Base-by-base conservation (phyloP, 2,888 invertebrate genomes). In the Adelphocoris suturalis region DNA sequence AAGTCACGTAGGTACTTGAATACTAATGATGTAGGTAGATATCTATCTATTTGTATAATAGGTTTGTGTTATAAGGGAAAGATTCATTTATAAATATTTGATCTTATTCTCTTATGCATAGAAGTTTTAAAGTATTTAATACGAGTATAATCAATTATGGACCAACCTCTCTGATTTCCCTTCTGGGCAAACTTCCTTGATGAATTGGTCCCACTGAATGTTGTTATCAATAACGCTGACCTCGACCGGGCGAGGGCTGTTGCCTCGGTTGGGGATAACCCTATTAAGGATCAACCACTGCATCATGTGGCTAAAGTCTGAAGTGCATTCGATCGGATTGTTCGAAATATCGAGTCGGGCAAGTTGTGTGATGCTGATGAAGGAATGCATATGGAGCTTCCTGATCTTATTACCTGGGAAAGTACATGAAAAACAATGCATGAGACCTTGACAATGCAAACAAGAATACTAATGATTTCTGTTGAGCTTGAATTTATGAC, bases 251-350 rank as follows among this genome's bases (percentile, higher is more conserved):
- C 91, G 92, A 2, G 92, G 76, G 0, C 92, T 91, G 75, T 93
- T 94, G 90, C 85, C 89, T 52, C 84, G 88, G 85, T 89, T 90
- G 28, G 91, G 90, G 68, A 90, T 81, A 4, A 90, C 91, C 91
- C 95, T 94, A 87, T 94, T 94, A 57, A 94, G 94, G 91, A 94
- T 95, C 89, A 96, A 93, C 95, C 95, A 96, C 84, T 94, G 94
- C 92, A 97, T 95, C 57, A 96, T 95, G 88, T 95, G 94, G 91
- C 95, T 95, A 92, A 97, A 96, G 82, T 96, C 95, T 47, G 94
- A 94, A 91, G 95, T 95, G 93, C 97, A 97, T 76, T 95, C 94
- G 57, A 97, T 93, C 0, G 96, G 96, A 93, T 96, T 96, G 91
- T 95, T 94, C 90, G 95, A 94, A 57, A 96, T 94, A 92, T 96